Conservation (phyloP, 2,797 vertebrate genomes). For the Melopsittacus undulatus region DNA sequence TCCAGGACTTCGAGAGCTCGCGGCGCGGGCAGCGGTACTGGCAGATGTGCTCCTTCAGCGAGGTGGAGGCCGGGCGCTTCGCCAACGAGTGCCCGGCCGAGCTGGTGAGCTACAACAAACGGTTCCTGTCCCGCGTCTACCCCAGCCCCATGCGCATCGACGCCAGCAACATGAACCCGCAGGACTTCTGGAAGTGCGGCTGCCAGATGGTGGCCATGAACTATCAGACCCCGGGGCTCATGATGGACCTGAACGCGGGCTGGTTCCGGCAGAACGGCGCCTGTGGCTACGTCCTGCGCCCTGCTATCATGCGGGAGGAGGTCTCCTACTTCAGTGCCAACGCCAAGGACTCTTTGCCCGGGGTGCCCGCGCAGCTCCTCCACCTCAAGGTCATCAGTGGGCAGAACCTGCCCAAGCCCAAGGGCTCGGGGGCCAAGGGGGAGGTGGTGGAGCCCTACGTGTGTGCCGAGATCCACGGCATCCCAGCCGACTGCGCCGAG, state of each 20-base stretch:
- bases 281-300: constrained; percentile 90
- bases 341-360: constrained; percentile 87
- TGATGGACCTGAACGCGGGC: constrained; percentile 93
- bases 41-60: constrained; percentile 93
- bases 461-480: constrained; percentile 91
- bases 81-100: constrained; percentile 91
- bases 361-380: constrained; percentile 89
- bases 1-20: constrained; percentile 87
- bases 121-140: constrained; percentile 88
- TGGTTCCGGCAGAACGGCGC: constrained; percentile 93
- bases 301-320: constrained; percentile 93
- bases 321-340: constrained; percentile 97
- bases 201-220: constrained; percentile 96
- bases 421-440: constrained; percentile 90
- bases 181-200: constrained; percentile 96
- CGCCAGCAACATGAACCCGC: constrained; percentile 94
- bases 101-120: constrained; percentile 92
- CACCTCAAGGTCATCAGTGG: constrained; percentile 93
- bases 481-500: constrained; percentile 90
- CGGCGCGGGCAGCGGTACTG: constrained; percentile 87
- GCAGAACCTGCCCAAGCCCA: constrained; percentile 93
- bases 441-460: constrained; percentile 94
- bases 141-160: constrained; percentile 93
- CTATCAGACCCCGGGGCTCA: constrained; percentile 90
- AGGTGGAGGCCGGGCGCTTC: constrained; percentile 88